A percentile compares a stretch with the other conserved stretches of the same genome.
Evolutionary conservation across 2,888 invertebrate genomes (phyloP).

Genomic region (Polietes domitor): DNA sequence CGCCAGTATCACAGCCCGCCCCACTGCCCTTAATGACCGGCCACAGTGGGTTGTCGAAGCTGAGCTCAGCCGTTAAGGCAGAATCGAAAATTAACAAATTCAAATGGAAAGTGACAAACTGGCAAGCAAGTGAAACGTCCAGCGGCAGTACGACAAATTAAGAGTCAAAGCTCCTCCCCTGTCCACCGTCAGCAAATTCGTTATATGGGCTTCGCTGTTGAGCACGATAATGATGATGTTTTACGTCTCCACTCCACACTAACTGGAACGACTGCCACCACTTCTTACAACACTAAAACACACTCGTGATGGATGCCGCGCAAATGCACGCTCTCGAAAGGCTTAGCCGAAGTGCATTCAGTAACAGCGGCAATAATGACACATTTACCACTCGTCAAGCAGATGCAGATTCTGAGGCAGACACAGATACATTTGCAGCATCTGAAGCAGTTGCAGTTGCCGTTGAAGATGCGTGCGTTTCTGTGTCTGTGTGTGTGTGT

Average conservation of each 20-base stretch:
- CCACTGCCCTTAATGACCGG: slow-evolving; percentile 52
- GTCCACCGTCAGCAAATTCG: too few species aligned
- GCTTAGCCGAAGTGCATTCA: slow-evolving; percentile 1
- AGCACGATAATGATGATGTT: background rate
- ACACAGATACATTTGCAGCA: background rate
- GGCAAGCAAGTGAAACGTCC: background rate
- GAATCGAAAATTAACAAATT: background rate
- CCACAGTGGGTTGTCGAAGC: slow-evolving; percentile 54
- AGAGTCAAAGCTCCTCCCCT: too few species aligned
- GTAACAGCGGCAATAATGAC: slow-evolving; percentile 44
- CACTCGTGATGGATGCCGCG: background rate
- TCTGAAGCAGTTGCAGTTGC: too few species aligned
- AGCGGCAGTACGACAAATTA: too few species aligned
- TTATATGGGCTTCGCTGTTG: background rate
- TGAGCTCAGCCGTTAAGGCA: slow-evolving; percentile 12
- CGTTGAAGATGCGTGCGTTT: too few species aligned
- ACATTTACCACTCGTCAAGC: slow-evolving; percentile 20
- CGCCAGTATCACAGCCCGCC: background rate
- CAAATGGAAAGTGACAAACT: background rate
- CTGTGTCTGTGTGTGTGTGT: background rate
- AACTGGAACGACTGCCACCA: too few species aligned
- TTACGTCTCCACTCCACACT: too few species aligned
- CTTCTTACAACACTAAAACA: background rate
- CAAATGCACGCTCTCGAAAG: background rate
- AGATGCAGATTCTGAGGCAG: background rate